These are phyloP conservation scores for Donacobius atricapilla DNA, from an alignment of 2,113 vertebrate species.

Conservation along the genomic window DNA sequence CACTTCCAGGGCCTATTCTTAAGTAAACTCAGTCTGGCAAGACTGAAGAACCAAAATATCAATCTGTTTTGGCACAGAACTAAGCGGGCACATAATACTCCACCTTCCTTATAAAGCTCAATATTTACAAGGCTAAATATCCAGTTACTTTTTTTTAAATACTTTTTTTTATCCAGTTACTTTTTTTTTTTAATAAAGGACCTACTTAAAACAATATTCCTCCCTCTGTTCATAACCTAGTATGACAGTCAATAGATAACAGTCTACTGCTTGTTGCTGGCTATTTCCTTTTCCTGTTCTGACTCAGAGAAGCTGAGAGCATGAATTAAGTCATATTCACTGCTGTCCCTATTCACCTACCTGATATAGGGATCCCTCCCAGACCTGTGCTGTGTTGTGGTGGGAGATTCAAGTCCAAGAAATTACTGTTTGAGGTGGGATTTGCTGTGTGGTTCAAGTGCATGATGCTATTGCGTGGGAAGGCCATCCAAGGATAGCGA, in stretches of 20 bases:
- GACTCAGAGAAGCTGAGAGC: conserved; percentile 45
- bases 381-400: conserved; percentile 97
- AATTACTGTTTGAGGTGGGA: conserved; percentile 95
- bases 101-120: conserved; percentile 84
- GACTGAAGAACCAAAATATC: conserved; percentile 39
- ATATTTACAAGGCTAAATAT: conserved; percentile 78
- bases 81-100: conserved; percentile 75
- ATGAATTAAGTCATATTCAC: conserved; percentile 35
- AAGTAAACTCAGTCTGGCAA: neutral
- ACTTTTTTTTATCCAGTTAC: neutral
- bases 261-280: conserved; percentile 10
- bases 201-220: neutral
- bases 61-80: conserved; percentile 48
- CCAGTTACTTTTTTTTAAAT: neutral
- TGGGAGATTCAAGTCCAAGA: conserved; percentile 96
- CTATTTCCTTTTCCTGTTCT: conserved; percentile 31
- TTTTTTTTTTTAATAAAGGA: neutral
- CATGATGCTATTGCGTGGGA: conserved; percentile 93
- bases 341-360: conserved; percentile 74
- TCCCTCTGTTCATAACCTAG: neutral
- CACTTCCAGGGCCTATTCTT: conserved; percentile 23
- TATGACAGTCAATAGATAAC: neutral
- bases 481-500: conserved; percentile 96
- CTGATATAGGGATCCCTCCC: conserved; percentile 98
- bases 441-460: conserved; percentile 93